phyloP scores from a whole-genome alignment of 2,888 invertebrate species.

The Amaurobius ferox region DNA sequence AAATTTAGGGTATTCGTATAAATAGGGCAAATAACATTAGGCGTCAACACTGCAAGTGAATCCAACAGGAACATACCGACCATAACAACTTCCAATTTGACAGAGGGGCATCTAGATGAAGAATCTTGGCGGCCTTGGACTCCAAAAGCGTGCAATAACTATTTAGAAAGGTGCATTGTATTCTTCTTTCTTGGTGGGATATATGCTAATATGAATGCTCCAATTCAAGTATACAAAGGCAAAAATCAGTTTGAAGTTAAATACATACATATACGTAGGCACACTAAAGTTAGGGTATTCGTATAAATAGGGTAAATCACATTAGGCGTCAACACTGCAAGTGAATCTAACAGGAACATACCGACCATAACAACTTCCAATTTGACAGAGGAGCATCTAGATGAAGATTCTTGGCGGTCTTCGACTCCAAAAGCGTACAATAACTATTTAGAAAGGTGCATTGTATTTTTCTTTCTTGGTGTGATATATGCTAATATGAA shows the following conservation, averaged over 20 bases:
- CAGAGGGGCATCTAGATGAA: slow-evolving; percentile 48
- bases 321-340: slow-evolving; percentile 19
- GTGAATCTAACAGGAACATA: not conserved
- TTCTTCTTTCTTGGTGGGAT: not conserved
- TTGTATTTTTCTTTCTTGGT: not conserved
- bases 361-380: slow-evolving; percentile 43
- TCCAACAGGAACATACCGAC: slow-evolving; percentile 20
- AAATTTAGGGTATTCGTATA: no score
- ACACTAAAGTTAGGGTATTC: no score
- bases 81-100: slow-evolving; percentile 39
- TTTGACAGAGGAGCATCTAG: slow-evolving; percentile 51
- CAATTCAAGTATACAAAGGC: no score
- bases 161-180: slow-evolving; percentile 19
- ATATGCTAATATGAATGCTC: no score
- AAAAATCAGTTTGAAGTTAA: no score
- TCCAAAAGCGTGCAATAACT: slow-evolving; percentile 52
- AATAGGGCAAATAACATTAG: no score
- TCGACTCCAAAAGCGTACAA: slow-evolving; percentile 66
- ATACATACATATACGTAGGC: no score
- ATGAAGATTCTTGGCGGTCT: slow-evolving; percentile 57
- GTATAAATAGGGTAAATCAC: no score
- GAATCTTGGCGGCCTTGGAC: slow-evolving; percentile 62
- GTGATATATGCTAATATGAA: no score
- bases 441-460: slow-evolving; percentile 51
- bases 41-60: no score